Evolutionary conservation across 2,888 invertebrate species (phyloP), one percentile per base, ranked within the genome.

Genomic region (Tanytarsus gracilentus): DNA sequence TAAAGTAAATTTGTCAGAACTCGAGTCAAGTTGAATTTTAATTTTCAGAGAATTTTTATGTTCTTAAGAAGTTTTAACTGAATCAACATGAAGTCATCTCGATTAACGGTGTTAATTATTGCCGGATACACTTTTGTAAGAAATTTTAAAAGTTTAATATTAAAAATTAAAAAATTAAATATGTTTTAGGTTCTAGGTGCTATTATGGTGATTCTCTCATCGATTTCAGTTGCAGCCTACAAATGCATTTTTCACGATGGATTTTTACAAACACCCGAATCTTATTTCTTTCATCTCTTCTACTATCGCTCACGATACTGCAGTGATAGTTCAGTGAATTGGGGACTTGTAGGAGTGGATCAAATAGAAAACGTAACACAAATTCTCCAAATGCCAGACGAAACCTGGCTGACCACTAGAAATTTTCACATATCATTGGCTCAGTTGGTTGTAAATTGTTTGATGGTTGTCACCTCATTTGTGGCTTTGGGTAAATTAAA

Each of bases 231-330:
- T 14, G 25, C 27, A n/a, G 55, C 55, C 4, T 56, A 40, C 40
- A 27, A 56, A 25, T 56, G 55, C 18, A 11, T 25, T 9, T 56
- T 40, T 39, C 39, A 56, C 4, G 55, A 56, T 14, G 23, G 21
- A 4, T 40, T 56, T 11, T 26, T 14, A 40, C 14, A 25, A 26
- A n/a, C 55, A 7, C 55, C 40, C 8, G 27, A 27, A 6, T 14
- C 39, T n/a, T 56, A 56, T 26, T 39, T 56, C 39, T 56, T 56
- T 26, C 40, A 56, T 25, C 11, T 56, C 25, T 27, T 56, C 14
- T 56, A 56, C 25, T 56, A 9, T 27, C 55, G 55, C 11, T 39
- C 39, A 8, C 39, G 14, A 26, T 40, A 40, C 26, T 56, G 55
- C 16, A 21, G n/a, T n/a, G 8, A 39, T 27, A 11, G 6, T 3